Evolutionary conservation across 2,113 vertebrate genomes (phyloP).

Genomic region (Cyphomyrus plagiostoma): DNA sequence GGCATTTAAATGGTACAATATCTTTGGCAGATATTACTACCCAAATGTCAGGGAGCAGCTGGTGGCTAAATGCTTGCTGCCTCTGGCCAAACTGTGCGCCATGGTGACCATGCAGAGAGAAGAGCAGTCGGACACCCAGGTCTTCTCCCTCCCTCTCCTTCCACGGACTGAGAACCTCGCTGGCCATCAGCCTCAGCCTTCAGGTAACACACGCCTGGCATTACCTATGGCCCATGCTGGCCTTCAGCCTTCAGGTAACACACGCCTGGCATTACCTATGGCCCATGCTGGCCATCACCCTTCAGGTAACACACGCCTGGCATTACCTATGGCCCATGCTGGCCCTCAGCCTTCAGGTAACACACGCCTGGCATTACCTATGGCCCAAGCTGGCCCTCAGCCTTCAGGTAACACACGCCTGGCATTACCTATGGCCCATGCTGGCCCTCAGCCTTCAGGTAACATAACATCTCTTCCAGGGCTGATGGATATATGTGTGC

Average conservation of each 20-base stretch:
- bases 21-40: constrained; percentile 82
- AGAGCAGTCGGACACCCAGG: constrained; percentile 65
- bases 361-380: neutral
- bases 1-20: neutral
- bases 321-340: neutral
- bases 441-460: constrained; percentile 24
- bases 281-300: constrained; percentile 27
- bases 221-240: constrained; percentile 23
- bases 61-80: constrained; percentile 78
- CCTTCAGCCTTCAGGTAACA: constrained; percentile 44
- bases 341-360: constrained; percentile 22
- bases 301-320: neutral
- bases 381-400: constrained; percentile 31
- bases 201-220: constrained; percentile 58
- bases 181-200: constrained; percentile 52
- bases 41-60: constrained; percentile 92
- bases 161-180: constrained; percentile 54
- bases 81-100: constrained; percentile 83
- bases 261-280: neutral
- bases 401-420: constrained; percentile 65
- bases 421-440: neutral
- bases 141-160: constrained; percentile 77
- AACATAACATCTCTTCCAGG: constrained; percentile 53
- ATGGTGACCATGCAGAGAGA: constrained; percentile 80
- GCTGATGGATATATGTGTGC: constrained; percentile 75